Base-by-base conservation (phyloP, 2,888 invertebrate species). In the Trissolcus brochymenae region DNA sequence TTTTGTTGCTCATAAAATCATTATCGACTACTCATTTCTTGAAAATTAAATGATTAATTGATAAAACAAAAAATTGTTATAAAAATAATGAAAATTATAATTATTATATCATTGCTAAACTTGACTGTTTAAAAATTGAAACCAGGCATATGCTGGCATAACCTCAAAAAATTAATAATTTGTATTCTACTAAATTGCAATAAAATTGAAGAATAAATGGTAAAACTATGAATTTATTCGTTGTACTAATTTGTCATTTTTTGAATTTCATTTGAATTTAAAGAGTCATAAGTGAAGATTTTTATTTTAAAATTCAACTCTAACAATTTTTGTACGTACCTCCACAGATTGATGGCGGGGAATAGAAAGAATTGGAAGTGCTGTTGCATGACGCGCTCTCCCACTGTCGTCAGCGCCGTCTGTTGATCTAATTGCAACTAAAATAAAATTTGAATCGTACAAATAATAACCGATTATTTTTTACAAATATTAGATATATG, bases 391-490 rank as follows among this genome's bases (percentile, higher is more conserved):
- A n/a, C 16, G 46, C 1, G 6, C 61, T 65, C 76, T 66, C 66
- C 70, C 59, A 49, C 1, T 14, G 17, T 19, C 1, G n/a, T 65
- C 72, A 76, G 77, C 72, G 75, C 41, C 17, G 43, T 25, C 6
- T 16, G 17, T 78, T 70, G 73, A 75, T 79, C 13, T 46, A 51
- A 14, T 9, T 40, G 46, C 53, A 29, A 29, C 9, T 29, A 29
- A 29, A 29, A 29, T 29, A 29, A 6, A 9, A 29, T 29, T 29
- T 9, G 9, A 29, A 29, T 6, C 9, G 1, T 29, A 4, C 21
- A 21, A 1, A 21, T 21, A 21, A 21, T 29, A 29, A 29, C 29
- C 1, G 6, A 29, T 29, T n/a, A n/a, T 29, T 21, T 2, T 21
- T 21, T 21, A 4, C 21, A 21, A 21, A 21, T 21, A 21, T 21